Percentiles rank a stretch among this genome's conserved stretches.
Evolutionary conservation across 2,888 invertebrate genomes (phyloP).

Genomic region (Pemphredon lugubris): DNA sequence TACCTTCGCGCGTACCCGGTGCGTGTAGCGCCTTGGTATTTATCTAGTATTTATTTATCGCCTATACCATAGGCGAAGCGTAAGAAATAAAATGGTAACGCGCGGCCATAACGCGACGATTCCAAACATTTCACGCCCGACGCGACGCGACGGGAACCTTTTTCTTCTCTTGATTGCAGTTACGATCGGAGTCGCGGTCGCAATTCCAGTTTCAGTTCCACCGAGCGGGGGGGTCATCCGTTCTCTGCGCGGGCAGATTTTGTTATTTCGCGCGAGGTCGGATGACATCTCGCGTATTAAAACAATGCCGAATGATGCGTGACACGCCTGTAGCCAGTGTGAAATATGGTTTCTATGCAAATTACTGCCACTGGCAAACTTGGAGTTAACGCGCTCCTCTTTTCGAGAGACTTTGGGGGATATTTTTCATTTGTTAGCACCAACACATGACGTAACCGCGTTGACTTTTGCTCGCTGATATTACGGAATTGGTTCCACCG

Average conservation of each 20-base stretch:
- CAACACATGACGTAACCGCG: background rate
- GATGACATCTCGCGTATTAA: conserved; percentile 48
- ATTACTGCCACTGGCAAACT: conserved; percentile 34
- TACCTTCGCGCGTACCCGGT: no score
- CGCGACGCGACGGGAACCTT: background rate
- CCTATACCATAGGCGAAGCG: background rate
- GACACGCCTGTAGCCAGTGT: conserved; percentile 40
- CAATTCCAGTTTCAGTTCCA: no score
- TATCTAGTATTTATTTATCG: background rate
- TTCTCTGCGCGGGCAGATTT: conserved; percentile 48
- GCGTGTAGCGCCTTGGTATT: no score
- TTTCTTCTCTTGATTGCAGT: conserved; percentile 32
- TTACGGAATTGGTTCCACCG: background rate
- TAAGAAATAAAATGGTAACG: conserved; percentile 35
- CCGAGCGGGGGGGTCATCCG: conserved; percentile 43
- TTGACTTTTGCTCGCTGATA: background rate
- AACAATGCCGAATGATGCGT: conserved; percentile 55
- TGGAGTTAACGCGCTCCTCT: conserved; percentile 19
- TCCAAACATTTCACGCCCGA: no score
- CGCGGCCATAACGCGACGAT: no score
- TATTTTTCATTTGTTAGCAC: conserved; percentile 41
- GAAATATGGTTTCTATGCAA: conserved; percentile 59
- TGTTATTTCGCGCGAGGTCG: conserved; percentile 41
- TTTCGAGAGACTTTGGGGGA: conserved; percentile 19
- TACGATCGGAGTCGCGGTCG: conserved; percentile 22